phyloP scores from a whole-genome alignment of 2,888 invertebrate genomes.

The Cantharis rufa region DNA sequence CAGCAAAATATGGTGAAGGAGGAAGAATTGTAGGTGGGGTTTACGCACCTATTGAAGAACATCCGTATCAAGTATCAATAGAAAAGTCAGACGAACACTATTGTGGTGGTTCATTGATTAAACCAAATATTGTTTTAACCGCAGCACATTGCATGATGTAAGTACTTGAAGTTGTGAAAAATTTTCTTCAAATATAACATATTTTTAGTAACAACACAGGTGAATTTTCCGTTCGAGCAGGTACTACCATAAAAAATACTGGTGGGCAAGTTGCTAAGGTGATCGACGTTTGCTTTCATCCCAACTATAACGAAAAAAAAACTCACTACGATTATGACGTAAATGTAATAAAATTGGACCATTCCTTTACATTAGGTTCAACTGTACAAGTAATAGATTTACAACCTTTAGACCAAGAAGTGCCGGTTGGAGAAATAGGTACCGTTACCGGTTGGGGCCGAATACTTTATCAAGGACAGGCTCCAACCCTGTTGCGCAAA shows the following conservation, averaged over 20 bases:
- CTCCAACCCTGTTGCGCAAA: neutral
- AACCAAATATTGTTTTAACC: slow-evolving; percentile 11
- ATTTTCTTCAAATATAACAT: neutral
- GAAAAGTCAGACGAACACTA: slow-evolving; percentile 11
- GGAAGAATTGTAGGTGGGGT: slow-evolving; percentile 24
- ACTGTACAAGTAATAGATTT: neutral
- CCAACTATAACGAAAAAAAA: neutral
- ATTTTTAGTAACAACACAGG: neutral
- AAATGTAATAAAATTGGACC: neutral
- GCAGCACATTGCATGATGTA: slow-evolving; percentile 26
- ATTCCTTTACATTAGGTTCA: neutral
- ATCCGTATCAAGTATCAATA: slow-evolving; percentile 23
- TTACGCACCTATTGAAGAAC: slow-evolving; percentile 13
- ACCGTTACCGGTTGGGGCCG: slow-evolving; percentile 7
- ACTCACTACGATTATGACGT: slow-evolving; percentile 11
- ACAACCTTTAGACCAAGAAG: neutral
- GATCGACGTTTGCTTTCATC: neutral
- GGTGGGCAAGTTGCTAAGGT: slow-evolving; percentile 11
- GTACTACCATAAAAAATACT: neutral
- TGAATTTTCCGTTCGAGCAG: slow-evolving; percentile 6
- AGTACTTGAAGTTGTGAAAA: neutral
- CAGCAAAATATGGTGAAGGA: neutral
- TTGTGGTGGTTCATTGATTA: slow-evolving; percentile 26
- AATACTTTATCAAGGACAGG: neutral
- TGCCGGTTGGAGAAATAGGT: neutral